These are phyloP conservation scores for Herminia tarsipennalis DNA, from an alignment of 2,888 invertebrate species.

Conservation along the genomic window DNA sequence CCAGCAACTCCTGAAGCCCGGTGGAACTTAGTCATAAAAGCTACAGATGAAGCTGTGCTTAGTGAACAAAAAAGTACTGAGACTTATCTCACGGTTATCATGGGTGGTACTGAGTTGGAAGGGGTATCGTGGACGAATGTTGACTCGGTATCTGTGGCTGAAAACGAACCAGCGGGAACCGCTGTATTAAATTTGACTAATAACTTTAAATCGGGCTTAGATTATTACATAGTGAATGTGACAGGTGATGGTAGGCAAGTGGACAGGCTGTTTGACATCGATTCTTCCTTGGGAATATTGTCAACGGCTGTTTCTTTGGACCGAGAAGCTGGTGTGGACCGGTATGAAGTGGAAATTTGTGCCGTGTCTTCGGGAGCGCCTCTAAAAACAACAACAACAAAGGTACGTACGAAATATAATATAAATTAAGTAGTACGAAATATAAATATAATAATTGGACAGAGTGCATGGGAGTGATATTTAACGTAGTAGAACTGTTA, in stretches of 20 bases:
- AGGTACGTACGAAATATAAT: slow-evolving; percentile 87
- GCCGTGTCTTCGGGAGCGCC: slow-evolving; percentile 91
- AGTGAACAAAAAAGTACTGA: slow-evolving; percentile 95
- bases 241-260: slow-evolving; percentile 91
- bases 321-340: slow-evolving; percentile 92
- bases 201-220: slow-evolving; percentile 88
- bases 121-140: slow-evolving; percentile 87
- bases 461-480: slow-evolving; percentile 46
- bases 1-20: slow-evolving; percentile 88
- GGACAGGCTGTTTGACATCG: slow-evolving; percentile 96
- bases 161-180: slow-evolving; percentile 95
- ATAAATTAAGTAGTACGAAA: slow-evolving; percentile 12
- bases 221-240: slow-evolving; percentile 96
- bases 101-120: slow-evolving; percentile 86
- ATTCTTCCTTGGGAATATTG: slow-evolving; percentile 94
- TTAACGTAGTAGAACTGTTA: slow-evolving; percentile 51
- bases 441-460: slow-evolving; percentile 33
- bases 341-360: slow-evolving; percentile 94
- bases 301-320: slow-evolving; percentile 94
- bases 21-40: slow-evolving; percentile 94
- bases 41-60: slow-evolving; percentile 96
- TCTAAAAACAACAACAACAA: slow-evolving; percentile 92
- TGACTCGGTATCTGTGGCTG: slow-evolving; percentile 92
- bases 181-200: slow-evolving; percentile 93
- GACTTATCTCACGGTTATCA: slow-evolving; percentile 93